Conservation (phyloP, 2,113 vertebrate species). For the Phodopus roborovskii region DNA sequence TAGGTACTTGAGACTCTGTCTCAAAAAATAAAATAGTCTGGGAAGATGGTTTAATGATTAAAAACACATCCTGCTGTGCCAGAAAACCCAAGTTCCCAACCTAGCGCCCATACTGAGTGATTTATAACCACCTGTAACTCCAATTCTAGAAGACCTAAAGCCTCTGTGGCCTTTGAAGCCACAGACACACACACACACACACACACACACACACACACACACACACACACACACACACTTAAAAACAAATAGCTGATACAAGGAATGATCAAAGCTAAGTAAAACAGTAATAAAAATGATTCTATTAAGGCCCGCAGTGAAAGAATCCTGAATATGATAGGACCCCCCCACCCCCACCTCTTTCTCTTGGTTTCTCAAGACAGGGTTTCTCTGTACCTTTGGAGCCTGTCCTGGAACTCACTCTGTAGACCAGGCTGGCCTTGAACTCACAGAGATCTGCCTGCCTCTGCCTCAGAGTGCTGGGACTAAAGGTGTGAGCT, state of each 20-base stretch:
- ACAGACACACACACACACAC: not conserved
- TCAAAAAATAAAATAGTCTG: not conserved
- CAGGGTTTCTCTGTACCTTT: too few species aligned
- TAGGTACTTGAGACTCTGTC: not conserved
- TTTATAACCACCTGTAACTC: not conserved
- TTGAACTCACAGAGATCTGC: not conserved
- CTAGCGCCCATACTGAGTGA: not conserved
- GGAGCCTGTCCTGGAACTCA: not conserved
- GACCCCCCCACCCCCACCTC: not conserved
- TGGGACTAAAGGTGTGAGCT: too few species aligned
- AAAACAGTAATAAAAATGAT: conserved; percentile 1
- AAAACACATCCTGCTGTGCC: not conserved
- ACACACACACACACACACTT: not conserved
- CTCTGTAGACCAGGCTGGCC: not conserved
- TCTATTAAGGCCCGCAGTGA: conserved; percentile 29
- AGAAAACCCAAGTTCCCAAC: too few species aligned
- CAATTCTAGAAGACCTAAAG: not conserved
- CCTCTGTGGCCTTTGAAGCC: not conserved
- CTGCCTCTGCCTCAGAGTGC: not conserved
- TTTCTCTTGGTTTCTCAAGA: not conserved
- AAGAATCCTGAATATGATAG: not conserved
- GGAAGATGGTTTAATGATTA: not conserved
- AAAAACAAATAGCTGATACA: not conserved
- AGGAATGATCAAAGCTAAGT: not conserved
- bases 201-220: not conserved